Base-by-base conservation (phyloP, 2,113 vertebrate genomes). In the Bucco capensis region DNA sequence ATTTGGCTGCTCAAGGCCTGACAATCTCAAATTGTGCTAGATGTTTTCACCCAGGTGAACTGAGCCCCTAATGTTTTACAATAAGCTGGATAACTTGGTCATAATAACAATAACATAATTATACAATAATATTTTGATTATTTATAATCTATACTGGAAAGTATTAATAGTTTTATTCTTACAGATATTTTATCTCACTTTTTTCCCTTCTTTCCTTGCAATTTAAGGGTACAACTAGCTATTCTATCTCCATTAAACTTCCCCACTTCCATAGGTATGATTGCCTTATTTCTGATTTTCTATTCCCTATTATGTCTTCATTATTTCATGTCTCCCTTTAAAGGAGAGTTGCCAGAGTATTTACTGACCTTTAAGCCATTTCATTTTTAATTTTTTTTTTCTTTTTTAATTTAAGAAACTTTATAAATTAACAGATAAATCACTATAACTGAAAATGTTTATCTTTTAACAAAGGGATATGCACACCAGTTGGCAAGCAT, bases 401-500 rank as follows among this genome's bases (percentile, higher is more conserved):
- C 24, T 8, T 28, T 88, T 86, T 86, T 69, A 47, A 70, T 85
- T 90, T 81, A 80, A 89, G 10, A 72, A 89, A 49, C 16, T 40
- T 86, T 73, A 19, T 19, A 66, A 83, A 35, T 7, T 23, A 18
- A 33, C 9, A 51, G 57, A 12, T 33, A 23, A 27, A 67, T 21
- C 6, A 21, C 27, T 56, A 5, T 19, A 49, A 25, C 23, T 31
- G 44, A 70, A 87, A 87, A 35, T 35, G 15, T 14, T 64, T 83
- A 51, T 77, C 83, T 76, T 91, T 94, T 79, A 67, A 89, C 70
- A 92, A 92, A 94, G 58, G 33, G 42, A 14, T 61, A 64, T 19
- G 46, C n/a, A 77, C 15, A 57, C 81, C 60, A 96, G 58, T 95
- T 97, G 83, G 89, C 40, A 94, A 92, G 77, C 42, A 30, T 12